These are phyloP conservation scores for Meganola albula DNA, from an alignment of 2,888 invertebrate species.

Conservation along the genomic window DNA sequence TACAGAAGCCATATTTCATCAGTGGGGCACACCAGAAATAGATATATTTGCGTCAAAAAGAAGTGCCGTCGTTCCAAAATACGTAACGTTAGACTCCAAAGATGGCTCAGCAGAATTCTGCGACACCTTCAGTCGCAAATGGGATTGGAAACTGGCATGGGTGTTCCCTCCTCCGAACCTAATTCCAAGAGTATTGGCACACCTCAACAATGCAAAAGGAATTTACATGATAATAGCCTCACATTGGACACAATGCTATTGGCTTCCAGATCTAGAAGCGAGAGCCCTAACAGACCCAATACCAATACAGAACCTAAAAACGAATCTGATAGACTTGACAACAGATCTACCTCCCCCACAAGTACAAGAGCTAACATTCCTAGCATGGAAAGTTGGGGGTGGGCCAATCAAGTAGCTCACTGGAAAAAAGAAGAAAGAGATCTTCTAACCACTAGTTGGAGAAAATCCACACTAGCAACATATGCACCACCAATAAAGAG, in stretches of 20 bases:
- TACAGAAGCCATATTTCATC: background rate
- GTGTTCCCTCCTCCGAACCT: background rate
- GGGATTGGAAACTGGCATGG: background rate
- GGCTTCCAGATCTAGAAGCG: background rate
- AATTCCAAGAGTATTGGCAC: background rate
- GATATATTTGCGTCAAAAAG: background rate
- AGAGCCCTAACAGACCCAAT: constrained; percentile 3
- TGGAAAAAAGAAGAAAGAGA: constrained; percentile 9
- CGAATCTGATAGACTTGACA: constrained; percentile 8
- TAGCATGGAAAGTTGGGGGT: constrained; percentile 20
- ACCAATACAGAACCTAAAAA: constrained; percentile 6
- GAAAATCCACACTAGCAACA: background rate
- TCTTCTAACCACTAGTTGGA: constrained; percentile 1
- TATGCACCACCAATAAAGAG: background rate
- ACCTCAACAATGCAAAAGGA: background rate
- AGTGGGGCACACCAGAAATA: background rate
- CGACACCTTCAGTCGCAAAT: background rate
- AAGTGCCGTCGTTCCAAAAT: background rate
- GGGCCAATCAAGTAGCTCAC: constrained; percentile 4
- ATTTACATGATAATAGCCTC: background rate
- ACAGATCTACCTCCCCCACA: constrained; percentile 14
- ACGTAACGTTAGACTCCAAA: background rate
- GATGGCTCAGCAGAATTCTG: background rate
- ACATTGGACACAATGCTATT: background rate
- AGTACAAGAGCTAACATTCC: constrained; percentile 10